Conservation (phyloP, 2,113 vertebrate genomes). For the Catharus minimus region DNA sequence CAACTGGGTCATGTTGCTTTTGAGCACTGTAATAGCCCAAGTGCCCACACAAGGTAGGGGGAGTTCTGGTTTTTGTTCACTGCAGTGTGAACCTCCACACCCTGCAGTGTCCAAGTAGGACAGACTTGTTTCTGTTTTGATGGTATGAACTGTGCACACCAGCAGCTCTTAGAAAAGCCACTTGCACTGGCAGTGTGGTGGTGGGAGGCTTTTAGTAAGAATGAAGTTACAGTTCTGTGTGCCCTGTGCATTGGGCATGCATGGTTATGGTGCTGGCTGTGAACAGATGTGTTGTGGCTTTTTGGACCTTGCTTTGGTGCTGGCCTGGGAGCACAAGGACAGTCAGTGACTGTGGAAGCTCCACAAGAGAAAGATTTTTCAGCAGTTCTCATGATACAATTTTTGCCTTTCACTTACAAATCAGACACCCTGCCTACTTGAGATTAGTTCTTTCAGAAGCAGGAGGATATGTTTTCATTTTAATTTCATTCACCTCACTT, state of each 20-base stretch:
- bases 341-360: background rate
- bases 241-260: background rate
- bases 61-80: background rate
- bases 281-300: background rate
- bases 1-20: background rate
- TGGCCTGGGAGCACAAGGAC: background rate
- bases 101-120: background rate
- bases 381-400: background rate
- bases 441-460: background rate
- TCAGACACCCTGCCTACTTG: background rate
- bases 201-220: background rate
- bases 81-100: background rate
- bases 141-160: background rate
- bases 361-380: background rate
- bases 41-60: background rate
- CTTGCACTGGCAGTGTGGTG: background rate
- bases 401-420: background rate
- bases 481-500: background rate
- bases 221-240: background rate
- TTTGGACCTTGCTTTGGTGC: background rate
- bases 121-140: background rate
- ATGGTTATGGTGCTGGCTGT: background rate
- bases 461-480: background rate
- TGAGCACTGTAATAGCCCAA: background rate
- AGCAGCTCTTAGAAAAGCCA: background rate